Percentiles rank a stretch among this genome's conserved stretches.
Conservation (phyloP, 2,113 vertebrate species). For the Maylandia zebra region DNA sequence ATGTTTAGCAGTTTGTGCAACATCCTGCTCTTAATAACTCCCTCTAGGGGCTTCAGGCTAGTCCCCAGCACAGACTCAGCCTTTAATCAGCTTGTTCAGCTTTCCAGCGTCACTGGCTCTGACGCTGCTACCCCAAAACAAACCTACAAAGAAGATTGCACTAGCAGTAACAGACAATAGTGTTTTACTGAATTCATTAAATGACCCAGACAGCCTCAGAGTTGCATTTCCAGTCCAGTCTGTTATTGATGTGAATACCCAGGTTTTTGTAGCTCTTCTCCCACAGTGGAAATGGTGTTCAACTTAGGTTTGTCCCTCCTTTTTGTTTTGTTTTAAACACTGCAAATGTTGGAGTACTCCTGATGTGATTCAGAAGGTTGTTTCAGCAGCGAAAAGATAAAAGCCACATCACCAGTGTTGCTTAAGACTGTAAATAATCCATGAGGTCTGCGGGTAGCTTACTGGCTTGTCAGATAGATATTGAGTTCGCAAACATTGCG, state of each 20-base stretch:
- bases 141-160: neutral
- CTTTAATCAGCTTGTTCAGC: neutral
- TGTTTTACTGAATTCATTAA: neutral
- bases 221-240: neutral
- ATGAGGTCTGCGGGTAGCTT: neutral
- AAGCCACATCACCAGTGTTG: neutral
- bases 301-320: neutral
- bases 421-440: neutral
- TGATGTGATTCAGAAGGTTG: neutral
- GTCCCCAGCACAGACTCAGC: neutral
- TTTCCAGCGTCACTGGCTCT: neutral
- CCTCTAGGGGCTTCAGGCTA: neutral
- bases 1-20: neutral
- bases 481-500: neutral
- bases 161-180: neutral
- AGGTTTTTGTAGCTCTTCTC: neutral
- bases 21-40: neutral
- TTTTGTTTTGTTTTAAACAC: neutral
- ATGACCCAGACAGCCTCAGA: neutral
- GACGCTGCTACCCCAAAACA: fast-evolving
- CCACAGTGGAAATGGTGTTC: fast-evolving
- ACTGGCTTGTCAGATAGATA: neutral
- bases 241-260: neutral
- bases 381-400: neutral
- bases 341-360: neutral